Percentiles rank a stretch among this genome's conserved stretches.
Conservation (phyloP, 2,888 invertebrate genomes). For the Tetragonula carbonaria region DNA sequence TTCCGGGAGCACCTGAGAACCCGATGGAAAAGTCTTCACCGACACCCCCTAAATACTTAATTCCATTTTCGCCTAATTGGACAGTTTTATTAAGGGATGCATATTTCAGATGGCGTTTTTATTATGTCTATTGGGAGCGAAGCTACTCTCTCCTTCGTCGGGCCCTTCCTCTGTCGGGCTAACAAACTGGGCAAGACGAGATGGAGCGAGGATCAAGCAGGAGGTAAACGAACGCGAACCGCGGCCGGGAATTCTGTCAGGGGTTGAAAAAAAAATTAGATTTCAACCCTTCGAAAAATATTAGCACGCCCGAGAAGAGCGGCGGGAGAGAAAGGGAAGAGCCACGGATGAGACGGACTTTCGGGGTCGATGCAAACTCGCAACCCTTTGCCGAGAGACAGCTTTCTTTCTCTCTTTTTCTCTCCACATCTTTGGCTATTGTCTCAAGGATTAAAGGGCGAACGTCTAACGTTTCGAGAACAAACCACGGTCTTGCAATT, state of each 20-base stretch:
- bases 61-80: conserved; percentile 83
- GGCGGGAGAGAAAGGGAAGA: conserved; percentile 24
- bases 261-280: conserved; percentile 81
- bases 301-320: conserved; percentile 75
- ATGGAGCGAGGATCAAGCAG: background rate
- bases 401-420: conserved; percentile 12
- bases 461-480: conserved; percentile 79
- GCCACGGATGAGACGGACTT: conserved; percentile 30
- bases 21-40: conserved; percentile 63
- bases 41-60: conserved; percentile 82
- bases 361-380: conserved; percentile 56
- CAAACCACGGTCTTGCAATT: conserved; percentile 49
- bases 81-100: conserved; percentile 84
- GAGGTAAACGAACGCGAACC: conserved; percentile 20
- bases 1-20: conserved; percentile 71
- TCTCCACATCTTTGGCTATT: conserved; percentile 65
- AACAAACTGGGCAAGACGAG: background rate
- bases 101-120: conserved; percentile 84
- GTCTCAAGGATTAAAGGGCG: conserved; percentile 81
- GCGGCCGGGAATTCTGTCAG: conserved; percentile 45
- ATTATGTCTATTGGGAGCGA: conserved; percentile 82
- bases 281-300: conserved; percentile 82
- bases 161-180: background rate
- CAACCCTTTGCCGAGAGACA: conserved; percentile 72
- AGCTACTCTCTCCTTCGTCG: conserved; percentile 25